Conservation (phyloP, 2,797 vertebrate genomes). For the Geotrypetes seraphini region DNA sequence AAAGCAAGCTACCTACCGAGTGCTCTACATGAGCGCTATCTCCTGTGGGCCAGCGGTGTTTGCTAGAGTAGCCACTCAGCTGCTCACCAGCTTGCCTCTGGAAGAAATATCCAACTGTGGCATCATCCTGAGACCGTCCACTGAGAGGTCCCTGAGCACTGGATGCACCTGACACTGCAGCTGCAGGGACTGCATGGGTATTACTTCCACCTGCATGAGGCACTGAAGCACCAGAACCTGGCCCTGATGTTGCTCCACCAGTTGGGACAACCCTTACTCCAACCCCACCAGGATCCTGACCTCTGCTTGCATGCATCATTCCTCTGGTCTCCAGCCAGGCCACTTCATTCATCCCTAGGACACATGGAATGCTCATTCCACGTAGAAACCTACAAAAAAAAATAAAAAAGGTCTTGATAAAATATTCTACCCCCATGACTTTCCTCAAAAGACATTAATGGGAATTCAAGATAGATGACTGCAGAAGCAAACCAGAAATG, state of each 20-base stretch:
- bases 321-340: constrained; percentile 67
- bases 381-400: constrained; percentile 39
- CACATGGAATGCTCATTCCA: constrained; percentile 69
- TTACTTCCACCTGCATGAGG: constrained; percentile 37
- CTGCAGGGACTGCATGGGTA: constrained; percentile 2
- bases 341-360: constrained; percentile 71
- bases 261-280: constrained; percentile 30
- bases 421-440: background rate
- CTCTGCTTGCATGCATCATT: constrained; percentile 53
- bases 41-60: constrained; percentile 55
- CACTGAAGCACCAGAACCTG: constrained; percentile 17
- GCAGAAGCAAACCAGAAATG: too few relatives aligned
- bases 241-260: constrained; percentile 31
- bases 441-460: too few relatives aligned
- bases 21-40: constrained; percentile 42
- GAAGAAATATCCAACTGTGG: constrained; percentile 61
- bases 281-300: constrained; percentile 49
- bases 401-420: background rate
- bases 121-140: constrained; percentile 56
- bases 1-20: constrained; percentile 12
- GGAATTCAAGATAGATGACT: too few relatives aligned
- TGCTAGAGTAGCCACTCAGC: constrained; percentile 46
- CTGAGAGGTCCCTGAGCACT: constrained; percentile 47
- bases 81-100: constrained; percentile 61
- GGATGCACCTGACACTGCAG: constrained; percentile 10